Conservation (phyloP, 1,140 invertebrate genomes). For the Macrobrachium nipponense region DNA sequence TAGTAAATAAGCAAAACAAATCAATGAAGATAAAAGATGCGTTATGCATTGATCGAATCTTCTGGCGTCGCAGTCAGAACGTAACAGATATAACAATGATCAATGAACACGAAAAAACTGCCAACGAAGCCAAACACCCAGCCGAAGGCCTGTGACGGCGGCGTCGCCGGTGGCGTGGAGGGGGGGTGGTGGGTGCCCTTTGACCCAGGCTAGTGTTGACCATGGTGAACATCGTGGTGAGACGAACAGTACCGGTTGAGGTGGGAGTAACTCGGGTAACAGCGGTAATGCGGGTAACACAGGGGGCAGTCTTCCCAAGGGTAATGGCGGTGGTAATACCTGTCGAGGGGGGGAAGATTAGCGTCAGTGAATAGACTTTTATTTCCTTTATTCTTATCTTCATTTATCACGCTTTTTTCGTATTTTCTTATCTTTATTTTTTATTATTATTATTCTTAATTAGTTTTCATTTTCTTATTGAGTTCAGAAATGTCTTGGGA, state of each 20-base stretch:
- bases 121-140: neutral
- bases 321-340: conserved; percentile 47
- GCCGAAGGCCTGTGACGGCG: neutral
- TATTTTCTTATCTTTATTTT: too few relatives aligned
- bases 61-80: too few relatives aligned
- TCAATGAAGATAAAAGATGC: too few relatives aligned
- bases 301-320: conserved; percentile 55
- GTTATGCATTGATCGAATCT: too few relatives aligned
- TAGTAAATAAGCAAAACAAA: too few relatives aligned
- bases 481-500: too few relatives aligned
- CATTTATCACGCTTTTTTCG: neutral
- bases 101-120: neutral
- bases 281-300: conserved; percentile 36
- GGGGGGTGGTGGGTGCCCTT: neutral
- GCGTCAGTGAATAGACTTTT: neutral
- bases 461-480: too few relatives aligned
- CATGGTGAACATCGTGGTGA: conserved; percentile 11
- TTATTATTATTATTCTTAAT: too few relatives aligned
- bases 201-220: conserved; percentile 28
- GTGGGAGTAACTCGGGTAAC: conserved; percentile 27
- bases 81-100: too few relatives aligned
- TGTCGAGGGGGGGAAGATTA: neutral
- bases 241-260: conserved; percentile 39
- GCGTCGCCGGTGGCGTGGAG: conserved; percentile 8
- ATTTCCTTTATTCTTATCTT: neutral